These are phyloP conservation scores for Heliornis fulica DNA, from an alignment of 2,113 vertebrate species.

Conservation along the genomic window DNA sequence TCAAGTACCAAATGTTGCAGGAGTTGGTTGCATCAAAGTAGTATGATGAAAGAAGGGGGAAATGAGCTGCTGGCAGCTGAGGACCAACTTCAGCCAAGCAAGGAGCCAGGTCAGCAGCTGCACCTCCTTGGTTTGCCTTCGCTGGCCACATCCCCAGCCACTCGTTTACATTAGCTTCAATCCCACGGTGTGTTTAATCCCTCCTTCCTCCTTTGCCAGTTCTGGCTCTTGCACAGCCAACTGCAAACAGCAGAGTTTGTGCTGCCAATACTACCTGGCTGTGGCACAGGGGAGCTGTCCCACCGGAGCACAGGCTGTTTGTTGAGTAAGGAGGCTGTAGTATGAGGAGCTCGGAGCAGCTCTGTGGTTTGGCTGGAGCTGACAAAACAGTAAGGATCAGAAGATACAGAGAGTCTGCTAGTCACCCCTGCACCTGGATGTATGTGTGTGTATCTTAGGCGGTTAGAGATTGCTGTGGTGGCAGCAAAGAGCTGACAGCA, in stretches of 20 bases:
- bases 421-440: neutral
- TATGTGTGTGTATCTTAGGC: neutral
- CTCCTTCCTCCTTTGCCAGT: neutral
- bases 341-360: neutral
- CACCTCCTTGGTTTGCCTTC: neutral
- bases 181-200: neutral
- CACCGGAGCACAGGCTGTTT: rapidly evolving
- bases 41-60: neutral
- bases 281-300: neutral
- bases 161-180: neutral
- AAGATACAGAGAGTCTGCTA: neutral
- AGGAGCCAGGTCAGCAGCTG: neutral
- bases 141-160: neutral
- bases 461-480: neutral
- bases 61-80: neutral
- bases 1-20: neutral
- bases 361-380: neutral
- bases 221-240: neutral
- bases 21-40: neutral
- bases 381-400: neutral
- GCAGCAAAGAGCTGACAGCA: neutral
- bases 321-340: neutral
- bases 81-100: neutral
- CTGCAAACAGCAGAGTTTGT: neutral
- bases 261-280: neutral